These are phyloP conservation scores for Nerophis ophidion DNA, from an alignment of 2,113 vertebrate species.

Conservation along the genomic window DNA sequence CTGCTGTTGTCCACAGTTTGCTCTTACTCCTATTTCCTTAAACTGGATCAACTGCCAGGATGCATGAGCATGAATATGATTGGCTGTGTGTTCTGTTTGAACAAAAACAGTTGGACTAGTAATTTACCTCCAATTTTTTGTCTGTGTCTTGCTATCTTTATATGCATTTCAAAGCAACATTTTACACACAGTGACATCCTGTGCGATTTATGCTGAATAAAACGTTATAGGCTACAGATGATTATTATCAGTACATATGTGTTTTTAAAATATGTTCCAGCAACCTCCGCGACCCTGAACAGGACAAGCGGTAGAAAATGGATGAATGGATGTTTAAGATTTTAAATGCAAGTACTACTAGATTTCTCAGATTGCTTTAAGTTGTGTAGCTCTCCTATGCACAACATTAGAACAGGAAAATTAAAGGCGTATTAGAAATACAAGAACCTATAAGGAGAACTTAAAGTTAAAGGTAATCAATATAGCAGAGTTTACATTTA, in stretches of 20 bases:
- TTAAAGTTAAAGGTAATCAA: no score
- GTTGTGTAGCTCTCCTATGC: neutral
- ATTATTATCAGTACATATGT: no score
- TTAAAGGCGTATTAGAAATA: no score
- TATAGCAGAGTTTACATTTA: no score
- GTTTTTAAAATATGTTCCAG: neutral
- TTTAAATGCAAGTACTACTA: neutral
- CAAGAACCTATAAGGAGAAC: no score
- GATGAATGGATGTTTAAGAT: no score
- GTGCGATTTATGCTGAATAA: neutral
- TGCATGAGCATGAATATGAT: slow-evolving; percentile 23
- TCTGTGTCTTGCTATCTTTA: slow-evolving; percentile 9
- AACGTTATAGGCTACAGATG: no score
- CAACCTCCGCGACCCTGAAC: no score
- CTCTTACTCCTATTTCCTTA: neutral
- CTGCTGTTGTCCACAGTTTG: slow-evolving; percentile 37
- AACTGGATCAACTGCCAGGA: neutral
- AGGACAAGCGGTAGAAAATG: no score
- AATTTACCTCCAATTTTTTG: slow-evolving; percentile 7
- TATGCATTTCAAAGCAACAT: neutral
- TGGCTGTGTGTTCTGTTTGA: slow-evolving; percentile 49
- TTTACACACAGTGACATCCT: neutral
- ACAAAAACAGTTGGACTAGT: slow-evolving; percentile 38
- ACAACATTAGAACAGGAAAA: no score
- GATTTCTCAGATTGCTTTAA: neutral